A percentile compares a stretch with the other conserved stretches of the same genome.
phyloP scores from a whole-genome alignment of 2,113 vertebrate genomes.

The Zosterops hypoxanthus region DNA sequence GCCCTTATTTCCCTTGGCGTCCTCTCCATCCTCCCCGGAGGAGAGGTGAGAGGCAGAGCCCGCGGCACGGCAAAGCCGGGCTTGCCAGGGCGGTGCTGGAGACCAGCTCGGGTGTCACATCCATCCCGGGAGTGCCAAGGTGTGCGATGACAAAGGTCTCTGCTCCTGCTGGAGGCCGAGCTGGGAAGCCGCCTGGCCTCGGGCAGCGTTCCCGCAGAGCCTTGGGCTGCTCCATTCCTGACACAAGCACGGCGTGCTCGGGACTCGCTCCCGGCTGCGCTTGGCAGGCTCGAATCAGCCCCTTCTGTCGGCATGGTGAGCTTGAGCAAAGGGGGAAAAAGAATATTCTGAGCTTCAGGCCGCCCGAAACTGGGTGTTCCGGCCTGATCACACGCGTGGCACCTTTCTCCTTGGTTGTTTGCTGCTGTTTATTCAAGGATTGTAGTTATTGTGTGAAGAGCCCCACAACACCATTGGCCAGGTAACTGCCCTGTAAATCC shows the following conservation, averaged over 20 bases:
- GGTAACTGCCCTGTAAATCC: accelerated
- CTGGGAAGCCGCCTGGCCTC: not conserved
- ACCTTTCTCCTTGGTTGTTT: not conserved
- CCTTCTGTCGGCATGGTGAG: not conserved
- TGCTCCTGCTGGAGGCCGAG: accelerated
- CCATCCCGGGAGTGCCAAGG: accelerated
- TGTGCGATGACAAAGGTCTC: not conserved
- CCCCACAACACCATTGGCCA: not conserved
- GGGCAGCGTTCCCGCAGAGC: accelerated
- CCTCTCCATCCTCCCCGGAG: not conserved
- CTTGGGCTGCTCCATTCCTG: not conserved
- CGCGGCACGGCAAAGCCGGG: not conserved
- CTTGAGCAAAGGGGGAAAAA: accelerated
- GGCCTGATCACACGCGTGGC: not conserved
- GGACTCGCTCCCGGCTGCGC: not conserved
- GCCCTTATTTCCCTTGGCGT: not conserved
- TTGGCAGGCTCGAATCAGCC: not conserved
- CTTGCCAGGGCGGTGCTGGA: not conserved
- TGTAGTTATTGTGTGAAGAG: accelerated
- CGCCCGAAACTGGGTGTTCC: not conserved
- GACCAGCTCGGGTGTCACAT: accelerated
- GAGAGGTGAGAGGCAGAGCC: not conserved
- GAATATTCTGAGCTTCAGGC: not conserved
- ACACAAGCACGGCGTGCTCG: accelerated
- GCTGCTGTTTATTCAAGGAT: not conserved